Percentiles rank a stretch among this genome's conserved stretches.
These are phyloP conservation scores for Brachypalpus laphriformis DNA, from an alignment of 2,888 invertebrate genomes.

Conservation along the genomic window DNA sequence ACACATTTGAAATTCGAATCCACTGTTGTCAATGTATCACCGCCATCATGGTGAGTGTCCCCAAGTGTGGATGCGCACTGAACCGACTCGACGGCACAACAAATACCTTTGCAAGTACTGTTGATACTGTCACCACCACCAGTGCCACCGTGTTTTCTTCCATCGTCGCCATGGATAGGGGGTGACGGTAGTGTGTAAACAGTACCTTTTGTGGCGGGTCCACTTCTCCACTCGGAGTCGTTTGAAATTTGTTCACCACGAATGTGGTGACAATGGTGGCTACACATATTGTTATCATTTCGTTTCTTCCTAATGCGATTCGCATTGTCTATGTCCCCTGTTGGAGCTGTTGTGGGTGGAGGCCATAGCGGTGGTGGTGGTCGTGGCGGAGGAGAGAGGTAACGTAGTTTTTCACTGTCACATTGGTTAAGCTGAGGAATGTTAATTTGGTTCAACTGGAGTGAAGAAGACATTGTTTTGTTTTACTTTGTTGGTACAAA, in stretches of 20 bases:
- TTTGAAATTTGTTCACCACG: constrained; percentile 65
- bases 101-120: constrained; percentile 63
- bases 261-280: constrained; percentile 59
- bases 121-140: constrained; percentile 40
- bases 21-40: constrained; percentile 63
- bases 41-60: constrained; percentile 59
- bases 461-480: constrained; percentile 61
- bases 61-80: constrained; percentile 72
- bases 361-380: not conserved
- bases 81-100: constrained; percentile 70
- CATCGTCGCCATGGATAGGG: not conserved
- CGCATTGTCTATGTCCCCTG: constrained; percentile 67
- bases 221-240: constrained; percentile 53
- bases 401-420: constrained; percentile 58
- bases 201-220: constrained; percentile 55
- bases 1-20: constrained; percentile 71
- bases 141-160: not conserved
- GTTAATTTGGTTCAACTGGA: constrained; percentile 63
- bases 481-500: constrained; percentile 38
- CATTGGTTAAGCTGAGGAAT: constrained; percentile 61
- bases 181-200: constrained; percentile 54
- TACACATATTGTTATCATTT: constrained; percentile 65
- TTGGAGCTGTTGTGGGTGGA: constrained; percentile 22
- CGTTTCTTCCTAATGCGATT: constrained; percentile 55
- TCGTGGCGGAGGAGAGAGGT: constrained; percentile 17